phyloP scores from a whole-genome alignment of 2,888 invertebrate genomes.

The Nyleta sp. region DNA sequence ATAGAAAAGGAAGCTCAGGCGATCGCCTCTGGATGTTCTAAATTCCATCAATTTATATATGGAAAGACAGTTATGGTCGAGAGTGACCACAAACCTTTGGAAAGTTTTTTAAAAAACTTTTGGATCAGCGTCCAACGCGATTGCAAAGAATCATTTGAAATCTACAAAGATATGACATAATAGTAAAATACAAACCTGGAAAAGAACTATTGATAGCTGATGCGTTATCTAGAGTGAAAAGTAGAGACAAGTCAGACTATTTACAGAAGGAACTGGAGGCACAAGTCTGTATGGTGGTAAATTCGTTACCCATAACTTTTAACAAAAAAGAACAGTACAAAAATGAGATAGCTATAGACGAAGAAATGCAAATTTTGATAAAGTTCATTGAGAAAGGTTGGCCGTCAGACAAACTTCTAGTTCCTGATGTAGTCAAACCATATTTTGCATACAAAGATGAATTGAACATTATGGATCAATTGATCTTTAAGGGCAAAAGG shows the following conservation, averaged over 20 bases:
- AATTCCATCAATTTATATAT: constrained; percentile 75
- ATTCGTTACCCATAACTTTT: constrained; percentile 36
- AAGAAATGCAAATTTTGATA: constrained; percentile 19
- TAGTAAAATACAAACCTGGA: constrained; percentile 68
- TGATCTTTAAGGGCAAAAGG: not conserved
- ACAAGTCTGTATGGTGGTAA: constrained; percentile 25
- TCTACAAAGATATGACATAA: constrained; percentile 50
- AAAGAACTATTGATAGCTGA: constrained; percentile 72
- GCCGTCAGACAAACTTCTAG: constrained; percentile 62
- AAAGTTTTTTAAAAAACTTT: constrained; percentile 69
- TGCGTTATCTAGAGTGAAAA: constrained; percentile 70
- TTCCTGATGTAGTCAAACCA: constrained; percentile 38
- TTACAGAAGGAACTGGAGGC: constrained; percentile 38
- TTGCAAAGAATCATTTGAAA: constrained; percentile 51
- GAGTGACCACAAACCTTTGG: constrained; percentile 73
- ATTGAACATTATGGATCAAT: constrained; percentile 20
- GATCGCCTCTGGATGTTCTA: constrained; percentile 72
- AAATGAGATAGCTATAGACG: constrained; percentile 7
- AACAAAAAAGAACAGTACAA: constrained; percentile 37
- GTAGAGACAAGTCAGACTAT: not conserved
- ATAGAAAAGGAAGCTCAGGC: constrained; percentile 76
- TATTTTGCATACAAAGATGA: constrained; percentile 36
- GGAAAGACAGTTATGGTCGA: constrained; percentile 64
- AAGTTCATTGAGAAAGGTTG: constrained; percentile 61
- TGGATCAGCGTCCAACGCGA: constrained; percentile 10